Conservation (phyloP, 2,888 invertebrate genomes). For the Nudaria mundana region DNA sequence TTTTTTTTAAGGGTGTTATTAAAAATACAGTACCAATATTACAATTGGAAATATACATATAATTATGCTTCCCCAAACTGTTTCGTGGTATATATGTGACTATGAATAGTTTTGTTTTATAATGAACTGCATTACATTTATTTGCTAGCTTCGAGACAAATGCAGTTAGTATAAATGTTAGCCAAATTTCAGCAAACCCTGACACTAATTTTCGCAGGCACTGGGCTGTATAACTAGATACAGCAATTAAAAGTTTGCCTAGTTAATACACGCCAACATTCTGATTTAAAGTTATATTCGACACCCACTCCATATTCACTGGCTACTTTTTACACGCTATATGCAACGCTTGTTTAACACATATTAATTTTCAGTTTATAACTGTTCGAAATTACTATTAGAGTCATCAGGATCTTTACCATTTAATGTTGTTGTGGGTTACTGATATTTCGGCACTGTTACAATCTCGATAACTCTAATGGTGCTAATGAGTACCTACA, state of each 20-base stretch:
- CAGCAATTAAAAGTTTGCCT: conserved; percentile 76
- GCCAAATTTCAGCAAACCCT: conserved; percentile 68
- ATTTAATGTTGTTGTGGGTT: no score
- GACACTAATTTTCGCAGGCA: conserved; percentile 64
- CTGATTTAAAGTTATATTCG: conserved; percentile 69
- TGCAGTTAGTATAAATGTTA: conserved; percentile 36
- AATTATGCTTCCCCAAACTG: no score
- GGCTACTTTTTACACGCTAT: conserved; percentile 36
- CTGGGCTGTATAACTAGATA: conserved; percentile 61
- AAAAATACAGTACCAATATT: no score
- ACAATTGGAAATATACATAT: no score
- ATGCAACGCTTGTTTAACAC: conserved; percentile 3
- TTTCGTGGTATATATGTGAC: no score
- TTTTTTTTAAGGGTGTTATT: no score
- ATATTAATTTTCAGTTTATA: background rate
- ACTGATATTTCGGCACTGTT: no score
- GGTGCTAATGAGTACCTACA: no score
- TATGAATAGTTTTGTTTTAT: no score
- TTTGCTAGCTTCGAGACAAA: conserved; percentile 41
- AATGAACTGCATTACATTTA: conserved; percentile 35
- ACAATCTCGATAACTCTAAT: no score
- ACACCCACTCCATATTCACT: conserved; percentile 33
- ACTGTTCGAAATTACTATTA: background rate
- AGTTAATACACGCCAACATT: conserved; percentile 67
- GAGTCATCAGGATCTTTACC: no score